Conservation (phyloP, 2,797 vertebrate species). For the Chaenodraco wilsoni region DNA sequence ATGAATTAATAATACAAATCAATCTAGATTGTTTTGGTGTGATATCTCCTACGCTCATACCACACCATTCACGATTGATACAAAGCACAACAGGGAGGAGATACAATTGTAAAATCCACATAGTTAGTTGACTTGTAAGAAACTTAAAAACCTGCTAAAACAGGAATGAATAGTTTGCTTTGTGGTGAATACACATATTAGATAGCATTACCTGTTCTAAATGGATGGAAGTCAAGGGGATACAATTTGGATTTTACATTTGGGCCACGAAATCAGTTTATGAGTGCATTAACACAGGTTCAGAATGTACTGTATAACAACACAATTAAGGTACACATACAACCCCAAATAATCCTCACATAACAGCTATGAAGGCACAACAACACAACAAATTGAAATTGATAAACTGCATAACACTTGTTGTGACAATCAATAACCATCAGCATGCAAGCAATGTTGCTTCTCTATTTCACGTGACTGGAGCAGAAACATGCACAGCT, state of each 20-base stretch:
- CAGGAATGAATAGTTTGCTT: not conserved
- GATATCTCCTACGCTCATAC: too few relatives aligned
- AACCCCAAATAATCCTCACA: slow-evolving; percentile 10
- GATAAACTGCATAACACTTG: not conserved
- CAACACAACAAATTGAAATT: not conserved
- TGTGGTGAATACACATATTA: not conserved
- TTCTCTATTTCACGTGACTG: slow-evolving; percentile 16
- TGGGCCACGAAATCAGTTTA: not conserved
- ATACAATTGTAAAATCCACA: not conserved
- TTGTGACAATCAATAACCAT: slow-evolving; percentile 8
- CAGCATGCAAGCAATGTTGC: not conserved
- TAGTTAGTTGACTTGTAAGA: not conserved
- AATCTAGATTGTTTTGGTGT: too few relatives aligned
- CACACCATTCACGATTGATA: too few relatives aligned
- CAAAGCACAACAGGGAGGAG: too few relatives aligned
- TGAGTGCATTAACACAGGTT: slow-evolving; percentile 2
- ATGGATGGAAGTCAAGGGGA: not conserved
- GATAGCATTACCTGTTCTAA: not conserved
- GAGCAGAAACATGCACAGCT: slow-evolving; percentile 25
- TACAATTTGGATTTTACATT: not conserved
- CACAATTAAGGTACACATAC: slow-evolving; percentile 9
- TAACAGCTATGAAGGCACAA: slow-evolving; percentile 10
- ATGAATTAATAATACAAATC: too few relatives aligned
- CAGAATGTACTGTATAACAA: not conserved
- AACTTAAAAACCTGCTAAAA: not conserved